These are phyloP conservation scores for Pyrgilauda ruficollis DNA, from an alignment of 2,113 vertebrate species.

Conservation along the genomic window DNA sequence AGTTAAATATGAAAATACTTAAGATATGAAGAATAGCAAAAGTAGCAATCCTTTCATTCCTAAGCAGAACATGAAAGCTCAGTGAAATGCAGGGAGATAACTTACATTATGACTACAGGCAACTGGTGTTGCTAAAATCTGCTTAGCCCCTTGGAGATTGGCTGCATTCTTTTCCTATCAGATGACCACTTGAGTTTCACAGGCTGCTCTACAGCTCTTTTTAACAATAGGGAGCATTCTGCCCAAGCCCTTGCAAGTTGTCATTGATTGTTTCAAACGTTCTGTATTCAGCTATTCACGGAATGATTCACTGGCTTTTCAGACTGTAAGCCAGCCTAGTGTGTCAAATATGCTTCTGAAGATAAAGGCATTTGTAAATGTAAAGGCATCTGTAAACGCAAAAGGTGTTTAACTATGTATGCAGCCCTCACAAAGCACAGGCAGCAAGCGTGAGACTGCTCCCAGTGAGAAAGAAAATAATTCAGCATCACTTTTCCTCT, in stretches of 20 bases:
- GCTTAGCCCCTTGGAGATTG: conserved; percentile 9
- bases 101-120: not conserved
- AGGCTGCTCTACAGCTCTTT: not conserved
- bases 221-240: conserved; percentile 4
- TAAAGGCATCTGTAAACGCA: conserved; percentile 34
- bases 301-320: conserved; percentile 47
- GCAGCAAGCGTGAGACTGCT: not conserved
- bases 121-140: not conserved
- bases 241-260: conserved; percentile 29
- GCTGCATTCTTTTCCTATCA: conserved; percentile 10
- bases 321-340: conserved; percentile 34
- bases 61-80: not conserved
- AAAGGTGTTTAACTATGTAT: conserved; percentile 49
- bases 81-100: not conserved
- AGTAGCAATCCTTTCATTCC: not conserved
- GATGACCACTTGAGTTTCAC: conserved; percentile 22
- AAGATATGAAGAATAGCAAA: not conserved
- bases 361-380: conserved; percentile 60
- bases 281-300: conserved; percentile 45
- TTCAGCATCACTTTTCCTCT: not conserved
- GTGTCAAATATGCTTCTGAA: conserved; percentile 61
- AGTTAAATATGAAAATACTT: not conserved
- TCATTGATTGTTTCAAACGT: conserved; percentile 52
- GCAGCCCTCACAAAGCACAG: conserved; percentile 44
- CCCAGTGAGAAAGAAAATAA: not conserved